Evolutionary conservation across 2,888 invertebrate genomes (phyloP).

Genomic region (Terebella lapidaria): DNA sequence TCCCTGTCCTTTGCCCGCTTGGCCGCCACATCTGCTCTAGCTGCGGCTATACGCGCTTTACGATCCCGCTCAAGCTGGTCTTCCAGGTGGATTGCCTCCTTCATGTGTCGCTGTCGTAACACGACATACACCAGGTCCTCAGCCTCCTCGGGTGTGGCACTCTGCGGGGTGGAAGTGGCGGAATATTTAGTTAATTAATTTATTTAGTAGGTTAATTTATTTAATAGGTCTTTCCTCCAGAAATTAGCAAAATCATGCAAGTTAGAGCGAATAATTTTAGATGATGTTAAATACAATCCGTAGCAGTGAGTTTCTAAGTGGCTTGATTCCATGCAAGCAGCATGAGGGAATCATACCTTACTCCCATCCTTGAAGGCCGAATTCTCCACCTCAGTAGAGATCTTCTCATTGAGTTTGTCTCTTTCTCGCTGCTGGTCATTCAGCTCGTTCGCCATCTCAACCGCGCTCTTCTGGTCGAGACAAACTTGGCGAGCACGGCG

Average conservation of each 20-base stretch:
- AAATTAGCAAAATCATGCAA: neutral
- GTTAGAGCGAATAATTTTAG: too few relatives aligned
- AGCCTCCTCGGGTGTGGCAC: slow-evolving; percentile 28
- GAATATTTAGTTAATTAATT: neutral
- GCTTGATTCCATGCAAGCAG: too few relatives aligned
- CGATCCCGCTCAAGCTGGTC: slow-evolving; percentile 40
- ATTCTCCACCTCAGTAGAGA: slow-evolving; percentile 35
- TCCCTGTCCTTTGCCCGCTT: slow-evolving; percentile 36
- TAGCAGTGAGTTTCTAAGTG: too few relatives aligned
- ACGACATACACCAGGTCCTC: slow-evolving; percentile 46
- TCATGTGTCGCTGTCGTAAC: slow-evolving; percentile 45
- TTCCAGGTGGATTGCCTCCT: slow-evolving; percentile 48
- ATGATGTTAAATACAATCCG: too few relatives aligned
- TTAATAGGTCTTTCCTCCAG: neutral
- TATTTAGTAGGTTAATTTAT: neutral
- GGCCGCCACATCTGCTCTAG: slow-evolving; percentile 33
- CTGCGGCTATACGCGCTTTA: slow-evolving; percentile 35
- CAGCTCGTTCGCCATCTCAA: slow-evolving; percentile 39
- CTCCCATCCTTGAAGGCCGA: slow-evolving; percentile 34
- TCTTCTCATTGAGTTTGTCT: slow-evolving; percentile 37
- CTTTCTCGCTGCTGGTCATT: slow-evolving; percentile 40
- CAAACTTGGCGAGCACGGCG: slow-evolving; percentile 29
- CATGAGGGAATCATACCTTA: too few relatives aligned
- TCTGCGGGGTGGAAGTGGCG: too few relatives aligned
- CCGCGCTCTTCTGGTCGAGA: slow-evolving; percentile 34